Evolutionary conservation across 2,113 vertebrate genomes (phyloP), one percentile per base, ranked within the genome.

Genomic region (Uropsilus gracilis): DNA sequence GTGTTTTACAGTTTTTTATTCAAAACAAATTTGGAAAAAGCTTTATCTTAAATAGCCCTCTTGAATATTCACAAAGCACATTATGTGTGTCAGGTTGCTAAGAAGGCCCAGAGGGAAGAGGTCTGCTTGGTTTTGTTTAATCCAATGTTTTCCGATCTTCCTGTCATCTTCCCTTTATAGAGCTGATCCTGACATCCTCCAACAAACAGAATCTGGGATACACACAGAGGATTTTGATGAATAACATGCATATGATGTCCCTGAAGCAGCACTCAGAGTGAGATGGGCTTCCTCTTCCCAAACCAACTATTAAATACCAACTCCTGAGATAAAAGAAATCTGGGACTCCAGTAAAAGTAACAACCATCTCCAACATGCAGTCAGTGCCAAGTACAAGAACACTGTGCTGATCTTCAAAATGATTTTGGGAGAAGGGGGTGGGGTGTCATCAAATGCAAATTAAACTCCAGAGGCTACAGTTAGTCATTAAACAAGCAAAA

Each of bases 271-370:
- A 63, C 32, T 53, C 59, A 83, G 3, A 44, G 26, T 20, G 39
- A 86, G 37, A 44, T 2, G 6, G 8, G 5, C 32, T 26, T 55
- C 57, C 63, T 78, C 75, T 78, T 83, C 61, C 18, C 82, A 81
- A 57, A n/a, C 42, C 86, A 89, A 46, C 34, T 80, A 24, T 53
- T 82, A 81, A 89, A 91, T 85, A 69, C 71, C 28, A 87, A 66
- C 68, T 69, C 34, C 6, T 37, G 53, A 55, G 20, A 77, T 28
- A 87, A 92, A 75, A 34, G 75, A 90, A 66, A 11, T 7, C 61
- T 48, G 11, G 37, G 55, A 73, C 11, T 64, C 82, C n/a, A 89
- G 86, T 30, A 28, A 69, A 90, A 88, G 39, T 37, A 34, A 53
- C 34, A 5, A 87, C 24, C 28, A 80, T 39, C 30, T 88, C 11